These are phyloP conservation scores for Potamarius usumacintae DNA, from an alignment of 2,113 vertebrate species.

Conservation along the genomic window DNA sequence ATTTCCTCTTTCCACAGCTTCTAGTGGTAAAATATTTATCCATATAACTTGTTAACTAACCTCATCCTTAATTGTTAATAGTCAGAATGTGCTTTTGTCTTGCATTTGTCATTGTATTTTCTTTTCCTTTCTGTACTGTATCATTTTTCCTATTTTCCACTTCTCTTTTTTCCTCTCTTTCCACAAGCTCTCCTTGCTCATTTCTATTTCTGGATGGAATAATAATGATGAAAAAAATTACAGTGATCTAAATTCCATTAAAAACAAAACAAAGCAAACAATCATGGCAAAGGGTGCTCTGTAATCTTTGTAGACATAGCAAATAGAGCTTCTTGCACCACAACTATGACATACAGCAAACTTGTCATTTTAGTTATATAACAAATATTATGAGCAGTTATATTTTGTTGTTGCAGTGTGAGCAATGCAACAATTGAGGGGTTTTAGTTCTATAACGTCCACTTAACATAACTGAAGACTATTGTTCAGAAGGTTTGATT, in stretches of 20 bases:
- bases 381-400: not conserved
- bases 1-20: not conserved
- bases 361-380: not conserved
- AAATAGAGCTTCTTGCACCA: not conserved
- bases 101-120: not conserved
- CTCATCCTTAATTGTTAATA: not conserved
- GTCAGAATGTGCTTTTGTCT: not conserved
- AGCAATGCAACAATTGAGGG: not conserved
- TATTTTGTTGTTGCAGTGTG: not conserved
- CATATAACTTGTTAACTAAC: not conserved
- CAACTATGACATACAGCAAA: not conserved
- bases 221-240: not conserved
- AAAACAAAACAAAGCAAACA: not conserved
- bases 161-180: not conserved
- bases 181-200: not conserved
- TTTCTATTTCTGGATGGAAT: not conserved
- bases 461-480: conserved; percentile 10
- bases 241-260: not conserved
- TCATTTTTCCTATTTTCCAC: too few species aligned
- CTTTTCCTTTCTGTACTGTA: not conserved
- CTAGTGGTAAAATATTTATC: not conserved
- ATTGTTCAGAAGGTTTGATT: conserved; percentile 23
- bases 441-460: not conserved
- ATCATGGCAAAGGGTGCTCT: not conserved
- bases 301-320: not conserved